Evolutionary conservation across 2,888 invertebrate species (phyloP).

Genomic region (Tolmerus cingulatus): DNA sequence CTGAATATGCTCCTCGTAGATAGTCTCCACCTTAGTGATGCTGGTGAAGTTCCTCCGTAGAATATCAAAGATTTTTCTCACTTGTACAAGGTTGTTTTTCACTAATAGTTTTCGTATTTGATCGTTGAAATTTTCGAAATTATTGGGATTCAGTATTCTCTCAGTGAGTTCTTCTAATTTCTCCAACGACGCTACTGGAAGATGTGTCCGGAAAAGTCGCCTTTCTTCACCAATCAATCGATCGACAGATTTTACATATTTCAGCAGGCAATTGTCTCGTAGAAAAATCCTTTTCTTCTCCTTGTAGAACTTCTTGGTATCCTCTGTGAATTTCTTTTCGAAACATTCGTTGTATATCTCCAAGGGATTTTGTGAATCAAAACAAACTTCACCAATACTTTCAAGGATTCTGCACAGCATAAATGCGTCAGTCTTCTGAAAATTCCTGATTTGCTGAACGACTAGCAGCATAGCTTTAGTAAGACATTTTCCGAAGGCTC

Average conservation of each 20-base stretch:
- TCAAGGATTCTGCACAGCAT: background rate
- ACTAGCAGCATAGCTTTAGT: background rate
- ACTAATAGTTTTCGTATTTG: background rate
- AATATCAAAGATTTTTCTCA: background rate
- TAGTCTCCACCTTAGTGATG: background rate
- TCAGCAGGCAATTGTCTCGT: background rate
- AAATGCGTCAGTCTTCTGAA: background rate
- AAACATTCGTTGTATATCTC: background rate
- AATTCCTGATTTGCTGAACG: background rate
- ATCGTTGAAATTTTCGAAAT: background rate
- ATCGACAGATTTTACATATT: background rate
- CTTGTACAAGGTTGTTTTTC: background rate
- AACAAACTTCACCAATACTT: background rate
- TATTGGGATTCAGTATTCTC: background rate
- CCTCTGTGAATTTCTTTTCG: background rate
- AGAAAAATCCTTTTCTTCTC: background rate
- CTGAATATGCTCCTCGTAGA: background rate
- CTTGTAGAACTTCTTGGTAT: background rate
- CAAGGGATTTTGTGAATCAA: background rate
- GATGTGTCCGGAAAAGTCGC: background rate
- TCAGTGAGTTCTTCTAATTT: background rate
- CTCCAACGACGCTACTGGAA: background rate
- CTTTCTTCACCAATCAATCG: background rate
- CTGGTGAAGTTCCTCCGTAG: background rate
- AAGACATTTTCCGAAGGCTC: background rate